A percentile compares a stretch with the other conserved stretches of the same genome.
Conservation (phyloP, 1,140 invertebrate species). For the Trigoniulus corallinus region DNA sequence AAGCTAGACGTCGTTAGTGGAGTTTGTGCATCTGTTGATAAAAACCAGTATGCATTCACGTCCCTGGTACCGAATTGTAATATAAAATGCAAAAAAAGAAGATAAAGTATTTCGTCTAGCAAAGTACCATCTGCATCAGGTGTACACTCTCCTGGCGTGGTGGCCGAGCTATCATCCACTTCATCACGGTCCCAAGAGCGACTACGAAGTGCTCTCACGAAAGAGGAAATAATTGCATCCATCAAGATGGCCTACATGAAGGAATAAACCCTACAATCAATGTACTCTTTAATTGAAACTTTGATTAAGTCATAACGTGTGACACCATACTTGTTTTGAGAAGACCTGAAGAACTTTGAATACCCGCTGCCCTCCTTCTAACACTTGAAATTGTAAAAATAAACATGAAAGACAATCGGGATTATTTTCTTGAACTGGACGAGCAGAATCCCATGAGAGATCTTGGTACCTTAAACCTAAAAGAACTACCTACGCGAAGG, state of each 20-base stretch:
- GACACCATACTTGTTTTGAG: conserved; percentile 47
- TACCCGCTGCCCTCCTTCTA: conserved; percentile 63
- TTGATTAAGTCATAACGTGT: background rate
- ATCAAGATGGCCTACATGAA: conserved; percentile 55
- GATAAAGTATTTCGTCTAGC: background rate
- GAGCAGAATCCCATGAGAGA: conserved; percentile 70
- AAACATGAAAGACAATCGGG: conserved; percentile 74
- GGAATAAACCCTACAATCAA: conserved; percentile 11
- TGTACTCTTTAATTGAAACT: background rate
- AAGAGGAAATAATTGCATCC: conserved; percentile 73
- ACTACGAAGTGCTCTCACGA: conserved; percentile 51
- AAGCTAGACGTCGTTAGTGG: conserved; percentile 25
- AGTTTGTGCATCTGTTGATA: conserved; percentile 29
- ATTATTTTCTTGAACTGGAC: conserved; percentile 64
- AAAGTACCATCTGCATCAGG: conserved; percentile 26
- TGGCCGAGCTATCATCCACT: conserved; percentile 19
- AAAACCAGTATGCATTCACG: background rate
- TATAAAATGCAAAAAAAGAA: background rate
- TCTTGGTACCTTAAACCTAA: conserved; percentile 71
- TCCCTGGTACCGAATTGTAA: background rate
- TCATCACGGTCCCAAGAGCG: conserved; percentile 26
- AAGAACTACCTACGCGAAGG: conserved; percentile 57
- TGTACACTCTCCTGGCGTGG: conserved; percentile 20
- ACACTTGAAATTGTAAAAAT: conserved; percentile 70
- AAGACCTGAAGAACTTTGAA: conserved; percentile 78